Evolutionary conservation across 2,797 vertebrate genomes (phyloP).

Genomic region (Ctenosaura bakeri): DNA sequence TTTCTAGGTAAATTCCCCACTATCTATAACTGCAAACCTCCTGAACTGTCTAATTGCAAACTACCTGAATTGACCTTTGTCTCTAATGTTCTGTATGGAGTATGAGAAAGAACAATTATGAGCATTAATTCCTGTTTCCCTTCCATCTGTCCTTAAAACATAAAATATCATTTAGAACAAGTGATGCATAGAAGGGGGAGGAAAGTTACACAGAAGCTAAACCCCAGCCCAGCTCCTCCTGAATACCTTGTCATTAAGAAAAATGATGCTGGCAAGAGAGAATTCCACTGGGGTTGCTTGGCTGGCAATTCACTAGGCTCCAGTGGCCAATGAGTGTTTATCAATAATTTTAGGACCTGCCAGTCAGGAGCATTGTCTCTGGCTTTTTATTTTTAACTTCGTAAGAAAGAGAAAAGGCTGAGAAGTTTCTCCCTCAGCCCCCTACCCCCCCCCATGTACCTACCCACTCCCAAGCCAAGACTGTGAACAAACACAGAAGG

Average conservation of each 20-base stretch:
- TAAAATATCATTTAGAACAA: slow-evolving; percentile 36
- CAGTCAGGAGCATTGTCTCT: slow-evolving; percentile 22
- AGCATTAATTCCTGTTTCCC: not conserved
- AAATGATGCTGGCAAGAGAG: slow-evolving; percentile 79
- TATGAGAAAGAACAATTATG: slow-evolving; percentile 14
- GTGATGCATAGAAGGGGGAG: not conserved
- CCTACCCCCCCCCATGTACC: no score
- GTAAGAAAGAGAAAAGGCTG: not conserved
- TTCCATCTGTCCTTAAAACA: not conserved
- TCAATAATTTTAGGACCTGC: slow-evolving; percentile 78
- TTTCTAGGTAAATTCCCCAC: not conserved
- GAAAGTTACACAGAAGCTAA: slow-evolving; percentile 30
- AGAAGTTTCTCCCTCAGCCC: no score
- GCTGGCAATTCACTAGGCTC: slow-evolving; percentile 77
- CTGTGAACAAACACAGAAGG: not conserved
- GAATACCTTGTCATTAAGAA: slow-evolving; percentile 81
- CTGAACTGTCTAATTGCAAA: no score
- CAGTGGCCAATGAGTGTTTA: slow-evolving; percentile 79
- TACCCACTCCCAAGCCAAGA: not conserved
- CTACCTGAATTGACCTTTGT: not conserved
- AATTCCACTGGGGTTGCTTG: slow-evolving; percentile 74
- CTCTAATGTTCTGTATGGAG: not conserved
- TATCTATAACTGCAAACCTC: no score
- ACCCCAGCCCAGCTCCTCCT: slow-evolving; percentile 24
- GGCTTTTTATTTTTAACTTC: not conserved